These are phyloP conservation scores for Rotaria sp. DNA, from an alignment of 2,888 invertebrate genomes.

Conservation along the genomic window DNA sequence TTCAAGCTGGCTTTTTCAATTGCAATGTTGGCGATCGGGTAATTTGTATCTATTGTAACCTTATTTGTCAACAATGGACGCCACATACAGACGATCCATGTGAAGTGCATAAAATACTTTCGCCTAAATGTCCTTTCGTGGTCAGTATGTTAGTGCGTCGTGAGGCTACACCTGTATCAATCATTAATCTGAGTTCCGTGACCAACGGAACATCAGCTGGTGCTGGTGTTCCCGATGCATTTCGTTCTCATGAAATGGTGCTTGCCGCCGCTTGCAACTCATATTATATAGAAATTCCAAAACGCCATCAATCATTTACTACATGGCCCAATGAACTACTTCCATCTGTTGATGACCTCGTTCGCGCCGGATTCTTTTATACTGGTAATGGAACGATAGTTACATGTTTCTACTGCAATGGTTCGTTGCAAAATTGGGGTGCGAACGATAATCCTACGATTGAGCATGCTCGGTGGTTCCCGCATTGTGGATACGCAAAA, in stretches of 20 bases:
- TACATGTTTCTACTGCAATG: slow-evolving; percentile 7
- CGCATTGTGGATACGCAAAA: not conserved
- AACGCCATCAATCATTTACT: not conserved
- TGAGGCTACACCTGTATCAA: not conserved
- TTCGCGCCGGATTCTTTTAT: not conserved
- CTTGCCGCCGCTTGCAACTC: not conserved
- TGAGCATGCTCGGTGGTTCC: not conserved
- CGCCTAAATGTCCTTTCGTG: not conserved
- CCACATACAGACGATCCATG: not conserved
- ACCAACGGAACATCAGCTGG: not conserved
- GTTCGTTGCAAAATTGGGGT: not conserved
- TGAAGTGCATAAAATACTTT: not conserved
- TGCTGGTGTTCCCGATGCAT: not conserved
- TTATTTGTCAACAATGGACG: not conserved
- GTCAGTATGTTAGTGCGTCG: not conserved
- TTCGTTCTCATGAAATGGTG: not conserved
- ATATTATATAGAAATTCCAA: not conserved
- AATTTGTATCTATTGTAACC: not conserved
- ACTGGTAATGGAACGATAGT: not conserved
- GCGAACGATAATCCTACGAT: not conserved
- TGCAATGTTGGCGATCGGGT: not conserved
- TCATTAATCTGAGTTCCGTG: not conserved
- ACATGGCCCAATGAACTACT: not conserved
- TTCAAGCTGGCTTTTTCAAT: not conserved
- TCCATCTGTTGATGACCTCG: not conserved